A percentile compares a stretch with the other conserved stretches of the same genome.
Conservation (phyloP, 2,113 vertebrate species). For the Meriones unguiculatus region DNA sequence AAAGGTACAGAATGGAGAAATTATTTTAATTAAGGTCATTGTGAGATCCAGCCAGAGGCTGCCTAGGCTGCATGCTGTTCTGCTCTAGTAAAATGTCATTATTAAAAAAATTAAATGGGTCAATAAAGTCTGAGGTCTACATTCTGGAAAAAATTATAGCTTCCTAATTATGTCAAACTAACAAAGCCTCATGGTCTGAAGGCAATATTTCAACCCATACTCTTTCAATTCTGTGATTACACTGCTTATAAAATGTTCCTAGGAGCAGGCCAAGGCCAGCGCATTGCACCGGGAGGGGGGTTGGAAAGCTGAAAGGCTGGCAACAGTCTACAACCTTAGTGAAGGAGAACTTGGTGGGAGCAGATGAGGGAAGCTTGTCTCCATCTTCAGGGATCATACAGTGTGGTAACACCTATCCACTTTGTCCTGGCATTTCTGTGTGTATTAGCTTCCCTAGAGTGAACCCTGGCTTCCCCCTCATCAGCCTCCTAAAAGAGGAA, state of each 20-base stretch:
- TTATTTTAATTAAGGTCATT: conserved; percentile 69
- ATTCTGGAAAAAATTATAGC: conserved; percentile 69
- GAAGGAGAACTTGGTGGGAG: background rate
- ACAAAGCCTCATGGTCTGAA: conserved; percentile 41
- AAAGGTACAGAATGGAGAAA: conserved; percentile 14
- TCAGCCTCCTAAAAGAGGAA: background rate
- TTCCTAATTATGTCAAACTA: conserved; percentile 70
- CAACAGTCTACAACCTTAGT: background rate
- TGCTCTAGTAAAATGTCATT: conserved; percentile 72
- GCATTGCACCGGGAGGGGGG: background rate
- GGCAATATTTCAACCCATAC: background rate
- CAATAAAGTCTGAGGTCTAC: conserved; percentile 73
- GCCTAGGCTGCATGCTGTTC: conserved; percentile 39
- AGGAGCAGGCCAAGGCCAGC: conserved; percentile 9
- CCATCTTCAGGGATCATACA: background rate
- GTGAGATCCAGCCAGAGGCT: conserved; percentile 59
- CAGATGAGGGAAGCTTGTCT: background rate
- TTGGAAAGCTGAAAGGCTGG: background rate
- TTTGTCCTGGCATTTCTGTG: background rate
- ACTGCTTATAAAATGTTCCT: background rate
- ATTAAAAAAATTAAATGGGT: conserved; percentile 72
- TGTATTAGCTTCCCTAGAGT: too few relatives aligned
- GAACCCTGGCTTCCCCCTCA: background rate
- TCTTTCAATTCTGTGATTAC: conserved; percentile 5
- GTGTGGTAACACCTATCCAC: background rate